Evolutionary conservation across 2,797 vertebrate species (phyloP).

Genomic region (Craterocephalus amniculus): DNA sequence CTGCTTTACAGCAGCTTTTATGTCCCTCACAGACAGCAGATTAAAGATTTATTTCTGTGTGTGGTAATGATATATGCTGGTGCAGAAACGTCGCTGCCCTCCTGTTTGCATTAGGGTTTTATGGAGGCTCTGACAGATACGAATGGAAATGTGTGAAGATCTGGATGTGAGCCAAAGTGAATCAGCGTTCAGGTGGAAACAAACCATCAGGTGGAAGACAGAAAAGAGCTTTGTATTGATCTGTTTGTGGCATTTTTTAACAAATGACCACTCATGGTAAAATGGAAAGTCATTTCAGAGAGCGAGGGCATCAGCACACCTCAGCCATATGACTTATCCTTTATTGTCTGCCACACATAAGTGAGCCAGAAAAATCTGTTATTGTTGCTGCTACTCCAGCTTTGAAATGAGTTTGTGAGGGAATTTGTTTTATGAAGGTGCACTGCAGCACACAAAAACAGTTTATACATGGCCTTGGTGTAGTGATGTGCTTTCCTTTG

Average conservation of each 20-base stretch:
- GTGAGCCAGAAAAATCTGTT: conserved; percentile 14
- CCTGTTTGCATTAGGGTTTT: background rate
- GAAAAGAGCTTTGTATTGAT: conserved; percentile 61
- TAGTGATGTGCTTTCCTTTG: no score
- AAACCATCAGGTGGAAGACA: conserved; percentile 24
- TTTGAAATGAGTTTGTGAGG: conserved; percentile 5
- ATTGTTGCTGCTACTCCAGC: conserved; percentile 10
- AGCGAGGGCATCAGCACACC: conserved; percentile 25
- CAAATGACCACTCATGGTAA: conserved; percentile 11
- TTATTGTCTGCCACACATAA: conserved; percentile 8
- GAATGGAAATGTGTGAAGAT: conserved; percentile 10
- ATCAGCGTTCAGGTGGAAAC: conserved; percentile 15
- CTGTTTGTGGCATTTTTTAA: conserved; percentile 54
- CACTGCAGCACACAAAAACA: background rate
- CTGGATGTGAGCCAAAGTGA: conserved; percentile 15
- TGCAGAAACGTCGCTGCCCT: background rate
- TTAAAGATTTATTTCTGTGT: background rate
- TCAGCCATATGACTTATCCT: conserved; percentile 9
- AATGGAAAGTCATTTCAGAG: conserved; percentile 48
- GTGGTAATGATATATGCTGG: background rate
- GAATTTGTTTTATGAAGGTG: background rate
- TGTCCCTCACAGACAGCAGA: background rate
- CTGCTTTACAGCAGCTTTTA: background rate
- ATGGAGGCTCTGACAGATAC: background rate
- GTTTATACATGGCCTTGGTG: no score